Percentiles rank a stretch among this genome's conserved stretches.
These are phyloP conservation scores for Tricholauxania praeusta DNA, from an alignment of 2,888 invertebrate genomes.

Conservation along the genomic window DNA sequence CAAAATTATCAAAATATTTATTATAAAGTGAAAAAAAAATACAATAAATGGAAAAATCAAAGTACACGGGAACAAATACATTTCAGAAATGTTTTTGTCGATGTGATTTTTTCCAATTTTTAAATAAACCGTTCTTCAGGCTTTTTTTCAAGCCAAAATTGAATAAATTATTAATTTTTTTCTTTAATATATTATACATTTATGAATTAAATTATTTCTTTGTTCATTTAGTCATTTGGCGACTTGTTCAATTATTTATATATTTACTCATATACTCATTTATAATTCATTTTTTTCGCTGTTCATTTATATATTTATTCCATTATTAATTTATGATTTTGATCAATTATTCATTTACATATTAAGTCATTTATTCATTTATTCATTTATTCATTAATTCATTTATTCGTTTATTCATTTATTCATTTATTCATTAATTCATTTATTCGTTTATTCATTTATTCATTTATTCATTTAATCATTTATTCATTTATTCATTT, in stretches of 20 bases:
- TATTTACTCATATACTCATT: background rate
- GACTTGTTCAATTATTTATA: background rate
- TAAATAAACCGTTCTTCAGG: too few relatives aligned
- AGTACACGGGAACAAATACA: background rate
- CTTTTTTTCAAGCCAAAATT: too few relatives aligned
- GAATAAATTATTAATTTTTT: too few relatives aligned
- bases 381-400: too few relatives aligned
- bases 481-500: background rate
- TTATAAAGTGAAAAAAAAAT: constrained; percentile 13
- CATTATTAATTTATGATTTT: background rate
- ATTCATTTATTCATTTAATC: background rate
- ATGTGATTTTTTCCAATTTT: too few relatives aligned
- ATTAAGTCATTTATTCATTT: too few relatives aligned
- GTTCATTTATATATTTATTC: background rate
- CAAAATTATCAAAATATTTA: constrained; percentile 21
- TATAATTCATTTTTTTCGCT: constrained; percentile 2
- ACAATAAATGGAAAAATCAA: constrained; percentile 1
- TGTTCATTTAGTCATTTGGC: background rate
- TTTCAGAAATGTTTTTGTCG: background rate
- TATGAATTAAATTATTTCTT: too few relatives aligned
- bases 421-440: background rate
- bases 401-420: too few relatives aligned
- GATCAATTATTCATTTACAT: background rate
- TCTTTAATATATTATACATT: too few relatives aligned
- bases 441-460: constrained; percentile 4